Base-by-base conservation (phyloP, 1,140 invertebrate genomes). In the Trichonephila inaurata region DNA sequence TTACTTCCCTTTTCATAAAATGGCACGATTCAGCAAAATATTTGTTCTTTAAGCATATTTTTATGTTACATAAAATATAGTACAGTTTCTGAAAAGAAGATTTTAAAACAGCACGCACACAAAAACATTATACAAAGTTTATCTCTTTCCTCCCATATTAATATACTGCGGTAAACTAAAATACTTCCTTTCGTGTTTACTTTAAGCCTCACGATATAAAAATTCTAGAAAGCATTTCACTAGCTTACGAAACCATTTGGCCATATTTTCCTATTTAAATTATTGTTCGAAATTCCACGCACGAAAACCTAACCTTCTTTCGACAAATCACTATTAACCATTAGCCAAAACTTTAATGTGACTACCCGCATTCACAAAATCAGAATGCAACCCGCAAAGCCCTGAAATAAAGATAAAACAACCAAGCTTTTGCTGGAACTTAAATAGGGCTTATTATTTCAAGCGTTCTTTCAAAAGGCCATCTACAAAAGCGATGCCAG, bases 401-500 rank as follows among this genome's bases (percentile, higher is more conserved):
- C 24, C 28, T 33, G 16, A 33, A 62, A 62, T 62, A 62, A 77
- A 77, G 69, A 77, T 24, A 40, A 77, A 77, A 77, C 5, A 5
- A 5, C 24, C 10, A 60, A n/a, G 12, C 24, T 61, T 85, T 60
- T 85, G 24, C 44, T 24, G n/a, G n/a, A 51, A 51, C n/a, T 60
- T 58, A 85, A 51, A 85, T 60, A 19, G 40, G 1, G 58, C 33
- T 58, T 88, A 66, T 88, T 88, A 88, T 58, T 83, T 64, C 24
- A 64, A 44, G 24, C 0, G 10, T 40, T 66, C 86, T 64, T 64
- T 88, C 61, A n/a, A 88, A 88, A 64, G 28, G 2, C 61, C 16
- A 64, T 88, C 61, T 77, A 64, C 86, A 88, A 88, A 88, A 64
- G 60, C 2, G 10, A 33, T 40, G 18, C 16, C 16, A 40, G 28